A percentile compares a stretch with the other conserved stretches of the same genome.
Conservation (phyloP, 2,113 vertebrate species). For the Reinhardtius hippoglossoides region DNA sequence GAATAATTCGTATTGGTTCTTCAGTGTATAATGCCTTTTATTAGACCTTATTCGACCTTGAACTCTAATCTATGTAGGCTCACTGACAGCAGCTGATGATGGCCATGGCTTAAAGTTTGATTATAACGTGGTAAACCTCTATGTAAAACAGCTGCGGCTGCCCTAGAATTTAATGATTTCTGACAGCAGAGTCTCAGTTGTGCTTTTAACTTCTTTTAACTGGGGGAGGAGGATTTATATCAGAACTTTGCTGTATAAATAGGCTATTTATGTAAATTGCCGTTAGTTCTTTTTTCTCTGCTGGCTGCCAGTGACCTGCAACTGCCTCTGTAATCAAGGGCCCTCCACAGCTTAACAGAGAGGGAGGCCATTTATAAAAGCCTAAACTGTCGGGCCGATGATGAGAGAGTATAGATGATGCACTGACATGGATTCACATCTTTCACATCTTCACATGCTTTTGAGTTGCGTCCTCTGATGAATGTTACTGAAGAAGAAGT, state of each 20-base stretch:
- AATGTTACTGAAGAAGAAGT: conserved; percentile 28
- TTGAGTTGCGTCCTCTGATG: conserved; percentile 50
- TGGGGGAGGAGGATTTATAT: conserved; percentile 54
- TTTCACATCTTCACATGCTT: conserved; percentile 37
- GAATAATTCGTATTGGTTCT: not conserved
- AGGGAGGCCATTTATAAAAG: conserved; percentile 49
- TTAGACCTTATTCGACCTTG: conserved; percentile 22
- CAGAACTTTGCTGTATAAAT: conserved; percentile 67
- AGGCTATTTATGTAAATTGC: conserved; percentile 75
- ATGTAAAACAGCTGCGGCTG: conserved; percentile 52
- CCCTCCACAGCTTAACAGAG: conserved; percentile 59
- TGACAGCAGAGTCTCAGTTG: conserved; percentile 61
- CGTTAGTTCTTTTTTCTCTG: conserved; percentile 41
- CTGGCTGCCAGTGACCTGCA: conserved; percentile 67
- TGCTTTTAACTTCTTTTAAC: conserved; percentile 62
- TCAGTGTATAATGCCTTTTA: not conserved
- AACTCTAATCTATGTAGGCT: conserved; percentile 39
- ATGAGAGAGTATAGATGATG: conserved; percentile 33
- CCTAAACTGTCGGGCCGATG: conserved; percentile 54
- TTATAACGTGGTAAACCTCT: conserved; percentile 45
- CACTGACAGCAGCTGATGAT: conserved; percentile 40
- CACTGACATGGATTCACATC: conserved; percentile 35
- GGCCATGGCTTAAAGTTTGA: conserved; percentile 59
- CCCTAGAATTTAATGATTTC: conserved; percentile 50
- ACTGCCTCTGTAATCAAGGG: conserved; percentile 64